Percentiles rank a stretch among this genome's conserved stretches.
Conservation (phyloP, 2,888 invertebrate species). For the Tinea trinotella region DNA sequence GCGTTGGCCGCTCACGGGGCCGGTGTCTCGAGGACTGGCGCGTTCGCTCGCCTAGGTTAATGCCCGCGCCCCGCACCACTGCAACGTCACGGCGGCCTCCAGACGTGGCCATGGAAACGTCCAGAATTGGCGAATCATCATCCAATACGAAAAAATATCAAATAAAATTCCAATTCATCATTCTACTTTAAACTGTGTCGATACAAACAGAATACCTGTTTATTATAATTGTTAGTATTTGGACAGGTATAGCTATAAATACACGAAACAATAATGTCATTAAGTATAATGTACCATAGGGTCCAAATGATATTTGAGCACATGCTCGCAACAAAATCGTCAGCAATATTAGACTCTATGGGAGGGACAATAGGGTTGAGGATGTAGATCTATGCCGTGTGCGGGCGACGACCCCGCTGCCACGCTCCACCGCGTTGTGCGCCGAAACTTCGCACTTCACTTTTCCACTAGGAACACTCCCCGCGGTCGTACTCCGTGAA, state of each 20-base stretch:
- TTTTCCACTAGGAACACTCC: slow-evolving; percentile 60
- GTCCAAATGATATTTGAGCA: background rate
- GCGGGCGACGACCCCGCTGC: slow-evolving; percentile 30
- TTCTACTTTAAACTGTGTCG: no score
- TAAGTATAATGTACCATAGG: background rate
- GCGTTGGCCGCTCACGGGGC: slow-evolving; percentile 68
- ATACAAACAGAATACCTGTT: no score
- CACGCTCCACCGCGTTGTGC: slow-evolving; percentile 31
- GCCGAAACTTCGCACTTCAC: slow-evolving; percentile 71
- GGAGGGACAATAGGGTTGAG: background rate
- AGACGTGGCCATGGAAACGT: slow-evolving; percentile 55
- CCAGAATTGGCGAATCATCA: slow-evolving; percentile 15
- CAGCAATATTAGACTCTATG: background rate
- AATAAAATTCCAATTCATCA: no score
- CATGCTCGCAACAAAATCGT: background rate
- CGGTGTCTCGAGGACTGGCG: slow-evolving; percentile 65
- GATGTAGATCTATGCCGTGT: slow-evolving; percentile 20
- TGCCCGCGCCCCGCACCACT: slow-evolving; percentile 49
- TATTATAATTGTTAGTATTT: background rate
- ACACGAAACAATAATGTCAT: background rate
- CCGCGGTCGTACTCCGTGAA: slow-evolving; percentile 54
- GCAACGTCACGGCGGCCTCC: slow-evolving; percentile 40
- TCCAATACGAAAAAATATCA: no score
- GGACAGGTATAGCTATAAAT: background rate
- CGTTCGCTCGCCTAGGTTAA: slow-evolving; percentile 37